Base-by-base conservation (phyloP, 2,113 vertebrate species). In the Perca flavescens region DNA sequence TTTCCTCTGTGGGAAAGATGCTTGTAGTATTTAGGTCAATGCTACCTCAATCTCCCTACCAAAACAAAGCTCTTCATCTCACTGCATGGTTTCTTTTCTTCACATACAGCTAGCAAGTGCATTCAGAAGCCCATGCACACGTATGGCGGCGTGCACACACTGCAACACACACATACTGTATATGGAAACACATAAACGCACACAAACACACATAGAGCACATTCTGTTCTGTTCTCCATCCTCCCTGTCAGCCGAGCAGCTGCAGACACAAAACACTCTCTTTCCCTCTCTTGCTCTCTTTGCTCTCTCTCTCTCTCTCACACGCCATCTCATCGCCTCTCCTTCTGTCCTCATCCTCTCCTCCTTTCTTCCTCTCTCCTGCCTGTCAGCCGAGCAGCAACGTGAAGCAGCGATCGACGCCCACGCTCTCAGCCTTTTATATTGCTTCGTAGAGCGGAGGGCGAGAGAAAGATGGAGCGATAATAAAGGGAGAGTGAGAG, bases 301-400 rank as follows among this genome's bases (percentile, higher is more conserved):
- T 43, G 5, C 64, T n/a, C 43, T 34, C 19, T 13, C 46, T 19
- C 50, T 10, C 10, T 11, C 71, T 64, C 53, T 21, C 9, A 1
- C 53, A 34, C 62, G 0, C 52, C 64, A 28, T 74, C 71, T 79
- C 80, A 25, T 62, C 9, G 8, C 67, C 47, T 83, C 65, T 74
- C 58, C 75, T 56, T 74, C 74, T 28, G 10, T 78, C 73, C 62
- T 79, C 71, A 63, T 56, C 58, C 50, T 53, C 53, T 82, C 69
- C 61, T 54, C 10, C 56, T 71, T 72, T 82, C 58, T 79, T 82
- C 57, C 65, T 80, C 83, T 84, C 74, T 81, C 49, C 46, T 69
- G 82, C 77, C 80, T 86, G 81, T 90, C 89, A 89, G 83, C 77
- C 57, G 81, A 90, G 87, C 85, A 75, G 84, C 74, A 79, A 65